Evolutionary conservation across 2,113 vertebrate genomes (phyloP), one percentile per base, ranked within the genome.

Genomic region (Calyptommatus sinebrachiatus): DNA sequence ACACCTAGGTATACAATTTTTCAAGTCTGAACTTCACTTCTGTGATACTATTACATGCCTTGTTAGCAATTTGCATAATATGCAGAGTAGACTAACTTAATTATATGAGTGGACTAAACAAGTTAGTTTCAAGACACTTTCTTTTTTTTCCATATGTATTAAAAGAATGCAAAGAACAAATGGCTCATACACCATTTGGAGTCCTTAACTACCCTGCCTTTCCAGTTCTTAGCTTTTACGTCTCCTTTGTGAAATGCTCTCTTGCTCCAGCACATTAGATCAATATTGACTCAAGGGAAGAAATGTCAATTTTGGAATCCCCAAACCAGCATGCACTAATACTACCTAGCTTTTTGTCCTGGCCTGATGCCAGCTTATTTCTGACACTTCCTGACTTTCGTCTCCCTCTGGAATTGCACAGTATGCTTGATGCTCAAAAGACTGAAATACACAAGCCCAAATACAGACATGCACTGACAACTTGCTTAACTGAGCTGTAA

Each of bases 241-340:
- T 60, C 53, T 63, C 53, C 73, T 48, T 28, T 46, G 1, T 78
- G 8, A 21, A 80, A 82, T 35, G 31, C 66, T 65, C 82, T 60
- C 73, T 75, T 80, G 35, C 57, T 10, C 11, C 46, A 75, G 61
- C 65, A 4, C 70, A 75, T 76, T 69, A 76, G 41, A 62, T 62
- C 79, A 81, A 76, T 81, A 75, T 77, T 61, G 22, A 82, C 22
- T 18, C 5, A 78, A 48, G 81, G 53, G 76, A 65, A 48, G 71
- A 18, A 22, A 63, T 76, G 48, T 72, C 16, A 82, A 65, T 1
- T 6, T 60, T 78, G 2, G 26, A 48, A n/a, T 50, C 1, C 31
- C 74, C 31, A 41, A 7, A 41, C 73, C 50, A 73, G 60, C 48
- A 26, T 45, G 50, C n/a, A 73, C 31, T 29, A 67, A 72, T 53